A percentile compares a stretch with the other conserved stretches of the same genome.
These are phyloP conservation scores for Oreochromis mossambicus DNA, from an alignment of 2,797 vertebrate species.

Conservation along the genomic window DNA sequence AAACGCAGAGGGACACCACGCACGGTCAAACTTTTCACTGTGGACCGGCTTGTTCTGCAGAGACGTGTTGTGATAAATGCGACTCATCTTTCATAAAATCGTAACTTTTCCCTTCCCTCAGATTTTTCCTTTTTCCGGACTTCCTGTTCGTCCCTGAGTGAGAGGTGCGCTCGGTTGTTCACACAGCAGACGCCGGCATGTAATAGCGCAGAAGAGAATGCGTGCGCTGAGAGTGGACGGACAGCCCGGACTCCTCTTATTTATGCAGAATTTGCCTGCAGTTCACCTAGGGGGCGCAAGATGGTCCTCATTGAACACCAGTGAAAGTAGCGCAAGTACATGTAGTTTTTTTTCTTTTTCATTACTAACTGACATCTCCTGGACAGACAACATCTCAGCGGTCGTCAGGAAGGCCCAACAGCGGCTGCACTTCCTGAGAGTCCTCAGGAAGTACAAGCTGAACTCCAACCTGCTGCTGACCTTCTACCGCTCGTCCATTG, in stretches of 20 bases:
- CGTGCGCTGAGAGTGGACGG: rapidly evolving
- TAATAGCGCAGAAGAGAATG: background rate
- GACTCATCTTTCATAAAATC: conserved; percentile 73
- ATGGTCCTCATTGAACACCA: background rate
- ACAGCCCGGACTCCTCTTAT: background rate
- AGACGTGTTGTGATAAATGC: conserved; percentile 80
- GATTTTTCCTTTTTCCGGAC: conserved; percentile 26
- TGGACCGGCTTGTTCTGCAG: conserved; percentile 81
- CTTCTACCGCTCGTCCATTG: too few species aligned
- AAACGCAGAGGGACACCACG: conserved; percentile 70
- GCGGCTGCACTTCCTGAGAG: too few species aligned
- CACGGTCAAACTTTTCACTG: conserved; percentile 58
- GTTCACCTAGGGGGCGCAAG: background rate
- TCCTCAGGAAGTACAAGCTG: too few species aligned
- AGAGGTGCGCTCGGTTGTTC: conserved; percentile 18
- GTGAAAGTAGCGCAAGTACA: background rate
- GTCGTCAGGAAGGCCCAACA: too few species aligned
- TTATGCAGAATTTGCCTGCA: background rate
- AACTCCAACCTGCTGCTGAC: too few species aligned
- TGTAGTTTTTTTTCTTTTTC: background rate
- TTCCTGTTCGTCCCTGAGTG: conserved; percentile 42
- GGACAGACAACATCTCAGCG: too few species aligned
- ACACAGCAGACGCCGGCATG: background rate
- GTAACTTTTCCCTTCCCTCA: background rate
- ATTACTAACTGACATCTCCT: background rate